Conservation (phyloP, 1,140 invertebrate genomes). For the Lepidurus packardi region DNA sequence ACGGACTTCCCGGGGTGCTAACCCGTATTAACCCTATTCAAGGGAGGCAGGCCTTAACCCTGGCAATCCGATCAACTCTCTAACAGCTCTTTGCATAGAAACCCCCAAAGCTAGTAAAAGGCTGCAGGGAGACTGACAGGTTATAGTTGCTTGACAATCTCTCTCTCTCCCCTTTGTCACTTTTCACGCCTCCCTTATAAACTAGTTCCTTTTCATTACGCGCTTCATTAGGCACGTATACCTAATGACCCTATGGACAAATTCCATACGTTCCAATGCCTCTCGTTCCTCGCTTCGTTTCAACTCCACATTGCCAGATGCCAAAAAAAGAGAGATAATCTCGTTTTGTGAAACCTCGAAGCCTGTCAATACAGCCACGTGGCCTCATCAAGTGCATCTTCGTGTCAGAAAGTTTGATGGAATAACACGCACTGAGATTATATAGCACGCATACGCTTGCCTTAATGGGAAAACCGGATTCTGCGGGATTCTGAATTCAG, state of each 20-base stretch:
- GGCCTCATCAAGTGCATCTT: neutral
- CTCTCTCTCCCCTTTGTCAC: neutral
- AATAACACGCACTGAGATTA: neutral
- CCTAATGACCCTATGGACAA: neutral
- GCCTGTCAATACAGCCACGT: conserved; percentile 12
- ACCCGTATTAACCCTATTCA: conserved; percentile 10
- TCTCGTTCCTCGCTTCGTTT: no score
- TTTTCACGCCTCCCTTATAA: conserved; percentile 9
- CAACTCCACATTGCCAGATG: no score
- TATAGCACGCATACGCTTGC: neutral
- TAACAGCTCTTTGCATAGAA: conserved; percentile 16
- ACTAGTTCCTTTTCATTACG: neutral
- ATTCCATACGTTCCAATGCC: neutral
- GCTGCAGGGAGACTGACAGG: neutral
- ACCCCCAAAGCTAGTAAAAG: neutral
- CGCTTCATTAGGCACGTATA: conserved; percentile 3
- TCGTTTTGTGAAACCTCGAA: neutral
- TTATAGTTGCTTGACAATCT: neutral
- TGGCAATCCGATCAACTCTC: conserved; percentile 19
- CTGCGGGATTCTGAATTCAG: neutral
- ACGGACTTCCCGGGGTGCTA: conserved; percentile 20
- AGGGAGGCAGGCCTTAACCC: conserved; percentile 10
- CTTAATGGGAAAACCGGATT: conserved; percentile 13
- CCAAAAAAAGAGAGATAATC: neutral
- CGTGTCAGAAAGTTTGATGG: neutral